Evolutionary conservation across 1,140 invertebrate genomes (phyloP).

Genomic region (Zaprionus taronus): DNA sequence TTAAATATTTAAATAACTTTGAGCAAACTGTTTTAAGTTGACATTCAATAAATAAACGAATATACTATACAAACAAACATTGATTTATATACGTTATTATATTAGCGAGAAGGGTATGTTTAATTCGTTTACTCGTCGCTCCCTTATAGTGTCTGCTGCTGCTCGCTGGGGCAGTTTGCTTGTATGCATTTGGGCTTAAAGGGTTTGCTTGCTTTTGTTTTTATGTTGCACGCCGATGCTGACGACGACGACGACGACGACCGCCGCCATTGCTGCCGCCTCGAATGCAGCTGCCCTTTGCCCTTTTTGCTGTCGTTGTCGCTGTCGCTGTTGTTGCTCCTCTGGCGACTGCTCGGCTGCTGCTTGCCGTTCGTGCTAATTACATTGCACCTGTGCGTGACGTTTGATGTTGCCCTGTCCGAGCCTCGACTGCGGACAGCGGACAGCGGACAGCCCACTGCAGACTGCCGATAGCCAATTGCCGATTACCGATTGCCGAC

Average conservation of each 20-base stretch:
- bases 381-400: slow-evolving; percentile 81
- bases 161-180: slow-evolving; percentile 47
- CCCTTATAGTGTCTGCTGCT: slow-evolving; percentile 3
- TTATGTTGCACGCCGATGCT: slow-evolving; percentile 60
- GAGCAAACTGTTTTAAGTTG: too few species aligned
- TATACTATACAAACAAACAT: too few species aligned
- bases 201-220: slow-evolving; percentile 81
- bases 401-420: slow-evolving; percentile 79
- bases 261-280: slow-evolving; percentile 11
- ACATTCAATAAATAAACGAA: too few species aligned
- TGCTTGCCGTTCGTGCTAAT: slow-evolving; percentile 74
- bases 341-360: slow-evolving; percentile 36
- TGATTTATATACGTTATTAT: not conserved
- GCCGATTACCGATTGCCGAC: too few species aligned
- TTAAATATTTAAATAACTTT: too few species aligned
- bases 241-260: slow-evolving; percentile 10
- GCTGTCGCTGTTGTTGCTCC: slow-evolving; percentile 2
- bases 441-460: slow-evolving; percentile 48
- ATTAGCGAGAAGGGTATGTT: slow-evolving; percentile 9
- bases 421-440: slow-evolving; percentile 55
- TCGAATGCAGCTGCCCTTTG: slow-evolving; percentile 3
- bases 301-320: not conserved
- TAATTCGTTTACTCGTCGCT: slow-evolving; percentile 17
- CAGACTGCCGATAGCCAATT: slow-evolving; percentile 40
- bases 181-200: slow-evolving; percentile 82